These are phyloP conservation scores for Norana najaformis DNA, from an alignment of 2,888 invertebrate genomes.

Conservation along the genomic window DNA sequence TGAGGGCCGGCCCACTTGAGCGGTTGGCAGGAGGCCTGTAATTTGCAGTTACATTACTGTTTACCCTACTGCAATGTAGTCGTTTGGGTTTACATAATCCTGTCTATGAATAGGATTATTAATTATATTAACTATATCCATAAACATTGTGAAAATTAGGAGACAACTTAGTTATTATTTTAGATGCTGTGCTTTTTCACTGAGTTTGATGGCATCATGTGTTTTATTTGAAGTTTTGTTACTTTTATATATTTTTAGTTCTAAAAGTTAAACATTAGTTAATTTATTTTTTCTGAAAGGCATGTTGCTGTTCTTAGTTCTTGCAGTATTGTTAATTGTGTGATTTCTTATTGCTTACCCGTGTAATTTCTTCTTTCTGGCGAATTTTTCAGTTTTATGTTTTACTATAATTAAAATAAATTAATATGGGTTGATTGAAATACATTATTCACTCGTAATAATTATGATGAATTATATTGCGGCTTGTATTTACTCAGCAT, in stretches of 20 bases:
- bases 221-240: background rate
- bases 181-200: background rate
- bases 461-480: slow-evolving; percentile 10
- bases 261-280: background rate
- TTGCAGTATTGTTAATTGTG: slow-evolving; percentile 13
- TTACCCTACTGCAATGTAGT: too few species aligned
- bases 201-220: background rate
- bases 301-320: background rate
- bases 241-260: background rate
- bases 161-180: background rate
- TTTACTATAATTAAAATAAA: background rate
- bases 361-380: too few species aligned
- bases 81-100: too few species aligned
- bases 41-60: too few species aligned
- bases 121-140: background rate
- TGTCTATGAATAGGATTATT: too few species aligned
- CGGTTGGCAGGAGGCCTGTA: too few species aligned
- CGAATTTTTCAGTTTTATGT: background rate
- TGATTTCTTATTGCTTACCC: background rate
- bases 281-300: background rate
- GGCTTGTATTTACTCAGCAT: too few species aligned
- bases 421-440: too few species aligned
- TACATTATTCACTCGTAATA: background rate
- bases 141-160: background rate
- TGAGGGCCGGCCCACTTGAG: too few species aligned